Conservation (phyloP, 2,888 invertebrate genomes). For the Pecten maximus region DNA sequence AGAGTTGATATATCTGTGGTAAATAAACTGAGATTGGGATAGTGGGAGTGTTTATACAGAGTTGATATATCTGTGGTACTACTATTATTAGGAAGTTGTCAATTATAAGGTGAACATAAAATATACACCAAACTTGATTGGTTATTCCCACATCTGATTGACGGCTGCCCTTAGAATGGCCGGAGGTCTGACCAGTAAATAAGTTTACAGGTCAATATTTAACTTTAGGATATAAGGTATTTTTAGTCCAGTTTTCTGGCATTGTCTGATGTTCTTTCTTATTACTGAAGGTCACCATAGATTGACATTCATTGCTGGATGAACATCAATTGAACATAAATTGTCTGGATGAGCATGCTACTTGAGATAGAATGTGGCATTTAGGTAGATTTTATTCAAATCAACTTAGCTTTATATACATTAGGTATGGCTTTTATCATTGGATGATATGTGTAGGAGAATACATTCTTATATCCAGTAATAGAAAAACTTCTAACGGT, state of each 20-base stretch:
- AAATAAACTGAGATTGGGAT: no score
- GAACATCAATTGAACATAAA: not conserved
- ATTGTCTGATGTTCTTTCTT: not conserved
- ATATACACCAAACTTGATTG: not conserved
- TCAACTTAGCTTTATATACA: not conserved
- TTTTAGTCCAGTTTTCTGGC: not conserved
- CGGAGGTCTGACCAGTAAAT: not conserved
- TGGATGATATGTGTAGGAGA: not conserved
- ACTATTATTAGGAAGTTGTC: no score
- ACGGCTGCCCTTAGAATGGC: not conserved
- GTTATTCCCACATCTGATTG: not conserved
- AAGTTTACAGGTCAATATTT: not conserved
- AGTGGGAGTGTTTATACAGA: no score
- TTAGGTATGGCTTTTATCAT: not conserved
- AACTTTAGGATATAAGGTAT: not conserved
- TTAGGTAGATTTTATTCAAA: not conserved
- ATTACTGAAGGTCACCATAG: not conserved
- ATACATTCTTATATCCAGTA: no score
- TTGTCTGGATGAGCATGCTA: not conserved
- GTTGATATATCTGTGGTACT: no score
- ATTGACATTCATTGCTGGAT: slow-evolving; percentile 11
- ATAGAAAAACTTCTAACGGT: no score
- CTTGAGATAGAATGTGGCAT: not conserved
- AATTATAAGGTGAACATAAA: not conserved
- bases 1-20: no score